phyloP scores from a whole-genome alignment of 2,113 vertebrate species.

The Lates calcarifer region DNA sequence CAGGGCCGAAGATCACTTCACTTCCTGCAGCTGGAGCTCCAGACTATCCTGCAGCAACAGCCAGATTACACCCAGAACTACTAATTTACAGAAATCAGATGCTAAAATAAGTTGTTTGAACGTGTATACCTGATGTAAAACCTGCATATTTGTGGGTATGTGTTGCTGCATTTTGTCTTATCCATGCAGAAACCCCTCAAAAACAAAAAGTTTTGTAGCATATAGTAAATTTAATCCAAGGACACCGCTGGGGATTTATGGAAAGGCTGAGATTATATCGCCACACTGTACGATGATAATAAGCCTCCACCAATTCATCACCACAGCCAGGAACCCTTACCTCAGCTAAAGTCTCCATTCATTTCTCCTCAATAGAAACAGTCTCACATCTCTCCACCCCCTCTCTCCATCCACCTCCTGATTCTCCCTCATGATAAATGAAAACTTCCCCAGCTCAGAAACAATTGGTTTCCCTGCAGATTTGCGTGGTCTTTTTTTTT shows the following conservation, averaged over 20 bases:
- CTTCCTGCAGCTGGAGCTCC: background rate
- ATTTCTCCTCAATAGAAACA: conserved; percentile 63
- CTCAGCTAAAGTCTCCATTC: conserved; percentile 77
- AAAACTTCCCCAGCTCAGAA: conserved; percentile 51
- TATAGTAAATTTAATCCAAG: conserved; percentile 64
- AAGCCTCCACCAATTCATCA: conserved; percentile 72
- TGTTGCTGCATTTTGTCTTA: background rate
- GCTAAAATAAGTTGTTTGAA: background rate
- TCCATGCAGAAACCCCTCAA: background rate
- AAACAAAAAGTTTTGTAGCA: conserved; percentile 48
- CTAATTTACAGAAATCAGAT: background rate
- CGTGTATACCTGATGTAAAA: background rate
- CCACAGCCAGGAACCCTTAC: conserved; percentile 60
- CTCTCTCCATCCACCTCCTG: background rate
- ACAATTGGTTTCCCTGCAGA: conserved; percentile 30
- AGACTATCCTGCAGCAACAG: background rate
- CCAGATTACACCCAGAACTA: background rate
- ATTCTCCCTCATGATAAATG: conserved; percentile 62
- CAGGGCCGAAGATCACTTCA: background rate
- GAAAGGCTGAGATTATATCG: conserved; percentile 72
- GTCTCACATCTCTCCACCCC: conserved; percentile 23
- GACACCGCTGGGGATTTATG: conserved; percentile 65
- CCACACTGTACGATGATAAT: conserved; percentile 64
- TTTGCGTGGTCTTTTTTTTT: conserved; percentile 30
- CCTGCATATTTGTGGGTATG: background rate